A percentile compares a stretch with the other conserved stretches of the same genome.
Evolutionary conservation across 1,140 invertebrate genomes (phyloP).

Genomic region (Lepidurus packardi): DNA sequence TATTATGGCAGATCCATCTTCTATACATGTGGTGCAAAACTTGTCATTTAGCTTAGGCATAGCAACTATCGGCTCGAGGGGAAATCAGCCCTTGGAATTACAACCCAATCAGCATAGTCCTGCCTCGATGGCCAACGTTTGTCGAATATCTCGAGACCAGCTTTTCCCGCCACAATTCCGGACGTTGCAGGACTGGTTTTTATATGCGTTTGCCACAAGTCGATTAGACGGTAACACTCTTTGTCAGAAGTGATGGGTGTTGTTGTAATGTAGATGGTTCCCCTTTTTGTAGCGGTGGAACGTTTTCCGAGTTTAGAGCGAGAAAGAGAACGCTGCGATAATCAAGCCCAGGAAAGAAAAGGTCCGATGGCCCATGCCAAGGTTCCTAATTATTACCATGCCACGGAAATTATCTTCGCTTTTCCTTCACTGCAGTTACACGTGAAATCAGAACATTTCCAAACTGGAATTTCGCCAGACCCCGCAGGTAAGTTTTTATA

Average conservation of each 20-base stretch:
- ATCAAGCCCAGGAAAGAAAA: constrained; percentile 41
- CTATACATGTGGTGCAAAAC: constrained; percentile 74
- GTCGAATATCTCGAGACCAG: constrained; percentile 79
- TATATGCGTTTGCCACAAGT: constrained; percentile 87
- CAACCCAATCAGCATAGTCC: constrained; percentile 52
- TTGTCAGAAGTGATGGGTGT: constrained; percentile 29
- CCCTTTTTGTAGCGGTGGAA: constrained; percentile 65
- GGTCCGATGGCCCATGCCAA: constrained; percentile 46
- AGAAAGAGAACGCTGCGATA: constrained; percentile 46
- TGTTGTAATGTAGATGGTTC: constrained; percentile 23
- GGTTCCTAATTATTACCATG: constrained; percentile 75
- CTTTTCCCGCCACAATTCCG: constrained; percentile 93
- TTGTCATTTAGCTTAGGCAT: constrained; percentile 82
- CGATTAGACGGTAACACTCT: constrained; percentile 75
- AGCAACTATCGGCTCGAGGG: constrained; percentile 31
- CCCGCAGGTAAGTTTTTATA: constrained; percentile 51
- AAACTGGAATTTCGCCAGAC: constrained; percentile 64
- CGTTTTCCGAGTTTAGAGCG: constrained; percentile 79
- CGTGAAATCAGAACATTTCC: constrained; percentile 86
- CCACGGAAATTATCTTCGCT: constrained; percentile 90
- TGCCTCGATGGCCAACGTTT: constrained; percentile 82
- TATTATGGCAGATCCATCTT: constrained; percentile 42
- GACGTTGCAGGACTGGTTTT: constrained; percentile 90
- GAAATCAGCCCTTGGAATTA: constrained; percentile 20
- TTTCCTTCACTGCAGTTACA: constrained; percentile 86